Conservation (phyloP, 2,113 vertebrate genomes). For the Cryptomyrus ogoouensis region DNA sequence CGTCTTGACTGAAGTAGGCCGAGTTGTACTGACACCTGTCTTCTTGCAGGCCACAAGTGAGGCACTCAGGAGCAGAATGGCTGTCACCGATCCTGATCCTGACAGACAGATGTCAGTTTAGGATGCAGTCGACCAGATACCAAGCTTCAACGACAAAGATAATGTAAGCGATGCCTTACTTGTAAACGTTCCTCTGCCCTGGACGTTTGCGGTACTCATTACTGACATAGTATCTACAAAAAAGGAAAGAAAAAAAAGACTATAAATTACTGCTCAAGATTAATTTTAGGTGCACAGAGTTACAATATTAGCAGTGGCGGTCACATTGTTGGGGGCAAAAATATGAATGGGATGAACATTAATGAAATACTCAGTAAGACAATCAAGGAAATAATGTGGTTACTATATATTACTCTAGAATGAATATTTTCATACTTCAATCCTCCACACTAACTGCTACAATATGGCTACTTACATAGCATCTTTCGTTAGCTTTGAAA, state of each 20-base stretch:
- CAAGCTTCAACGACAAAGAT: neutral
- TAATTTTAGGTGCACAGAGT: neutral
- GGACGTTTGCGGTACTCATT: conserved; percentile 71
- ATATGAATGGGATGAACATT: neutral
- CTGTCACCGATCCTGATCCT: conserved; percentile 67
- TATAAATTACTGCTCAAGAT: neutral
- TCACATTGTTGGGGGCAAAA: neutral
- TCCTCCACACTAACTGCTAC: neutral
- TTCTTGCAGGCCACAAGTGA: conserved; percentile 72
- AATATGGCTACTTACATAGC: conserved; percentile 68
- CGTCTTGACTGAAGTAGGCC: conserved; percentile 76
- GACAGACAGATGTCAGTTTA: conserved; percentile 22
- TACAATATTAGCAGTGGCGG: neutral
- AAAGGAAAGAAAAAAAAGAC: neutral
- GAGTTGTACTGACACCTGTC: conserved; percentile 84
- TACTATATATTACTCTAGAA: neutral
- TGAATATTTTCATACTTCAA: neutral
- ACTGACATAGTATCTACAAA: conserved; percentile 85
- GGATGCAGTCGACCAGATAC: neutral
- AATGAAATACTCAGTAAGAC: neutral
- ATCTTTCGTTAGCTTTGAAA: conserved; percentile 83
- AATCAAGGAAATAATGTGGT: neutral
- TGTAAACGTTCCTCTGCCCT: conserved; percentile 84
- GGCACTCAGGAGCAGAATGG: conserved; percentile 56
- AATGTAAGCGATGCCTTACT: conserved; percentile 22